Evolutionary conservation across 2,797 vertebrate species (phyloP).

Genomic region (Pelobates cultripes): DNA sequence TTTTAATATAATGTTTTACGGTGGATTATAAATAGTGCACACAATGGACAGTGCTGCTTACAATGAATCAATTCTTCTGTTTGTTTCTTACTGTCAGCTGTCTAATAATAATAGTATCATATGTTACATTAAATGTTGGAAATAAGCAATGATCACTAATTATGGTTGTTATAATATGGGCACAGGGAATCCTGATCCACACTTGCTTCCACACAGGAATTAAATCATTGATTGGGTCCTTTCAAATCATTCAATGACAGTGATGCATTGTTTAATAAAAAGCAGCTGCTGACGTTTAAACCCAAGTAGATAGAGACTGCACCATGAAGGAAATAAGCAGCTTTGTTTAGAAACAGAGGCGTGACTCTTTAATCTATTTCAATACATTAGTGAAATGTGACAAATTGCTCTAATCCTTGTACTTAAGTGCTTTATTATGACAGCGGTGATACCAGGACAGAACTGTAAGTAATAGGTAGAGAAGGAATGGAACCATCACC

Average conservation of each 20-base stretch:
- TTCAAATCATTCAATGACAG: neutral
- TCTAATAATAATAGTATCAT: neutral
- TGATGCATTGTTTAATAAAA: slow-evolving; percentile 7
- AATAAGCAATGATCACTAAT: neutral
- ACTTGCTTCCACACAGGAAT: neutral
- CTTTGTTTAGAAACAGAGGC: neutral
- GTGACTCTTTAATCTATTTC: neutral
- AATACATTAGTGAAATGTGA: neutral
- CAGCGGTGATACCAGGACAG: too few relatives aligned
- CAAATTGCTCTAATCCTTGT: too few relatives aligned
- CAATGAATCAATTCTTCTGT: too few relatives aligned
- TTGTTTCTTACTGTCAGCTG: too few relatives aligned
- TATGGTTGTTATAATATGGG: neutral
- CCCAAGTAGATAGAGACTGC: neutral
- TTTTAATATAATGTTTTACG: too few relatives aligned
- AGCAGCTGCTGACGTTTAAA: neutral
- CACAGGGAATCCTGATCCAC: neutral
- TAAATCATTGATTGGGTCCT: slow-evolving; percentile 7
- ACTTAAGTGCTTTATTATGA: too few relatives aligned
- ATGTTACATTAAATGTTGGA: neutral
- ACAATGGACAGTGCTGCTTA: too few relatives aligned
- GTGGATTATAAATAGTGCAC: too few relatives aligned
- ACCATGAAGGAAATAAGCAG: neutral
- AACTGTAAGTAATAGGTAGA: too few relatives aligned
- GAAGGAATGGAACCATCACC: too few relatives aligned